Evolutionary conservation across 1,140 invertebrate genomes (phyloP).

Genomic region (Bursaphelenchus mucronatus): DNA sequence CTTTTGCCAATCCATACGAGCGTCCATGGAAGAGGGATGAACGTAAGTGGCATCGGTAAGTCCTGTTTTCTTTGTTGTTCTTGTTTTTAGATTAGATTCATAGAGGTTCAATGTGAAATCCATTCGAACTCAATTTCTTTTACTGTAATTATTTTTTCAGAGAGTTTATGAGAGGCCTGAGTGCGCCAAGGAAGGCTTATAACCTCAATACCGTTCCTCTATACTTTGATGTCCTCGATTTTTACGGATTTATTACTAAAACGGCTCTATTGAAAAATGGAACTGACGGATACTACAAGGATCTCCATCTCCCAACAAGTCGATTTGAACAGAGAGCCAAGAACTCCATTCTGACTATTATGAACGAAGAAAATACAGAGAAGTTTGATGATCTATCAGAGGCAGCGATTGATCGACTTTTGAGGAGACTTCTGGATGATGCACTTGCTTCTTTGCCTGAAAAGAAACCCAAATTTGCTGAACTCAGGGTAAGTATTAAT

Average conservation of each 20-base stretch:
- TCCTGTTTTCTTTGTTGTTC: constrained; percentile 9
- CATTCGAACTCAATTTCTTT: constrained; percentile 10
- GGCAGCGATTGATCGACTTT: constrained; percentile 23
- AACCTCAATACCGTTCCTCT: constrained; percentile 37
- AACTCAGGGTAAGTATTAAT: constrained; percentile 25
- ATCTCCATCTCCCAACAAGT: not conserved
- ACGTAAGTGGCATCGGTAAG: constrained; percentile 54
- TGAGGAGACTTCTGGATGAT: constrained; percentile 47
- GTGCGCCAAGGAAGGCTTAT: constrained; percentile 51
- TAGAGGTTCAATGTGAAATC: not conserved
- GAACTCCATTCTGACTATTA: constrained; percentile 25
- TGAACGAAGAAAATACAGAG: constrained; percentile 26
- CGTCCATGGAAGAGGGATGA: constrained; percentile 48
- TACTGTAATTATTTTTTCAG: constrained; percentile 37
- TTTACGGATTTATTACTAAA: constrained; percentile 60
- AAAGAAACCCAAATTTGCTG: constrained; percentile 20
- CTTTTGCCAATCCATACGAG: constrained; percentile 59
- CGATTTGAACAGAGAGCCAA: constrained; percentile 2
- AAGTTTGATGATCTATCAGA: constrained; percentile 17
- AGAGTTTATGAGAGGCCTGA: constrained; percentile 43
- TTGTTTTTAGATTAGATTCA: constrained; percentile 11
- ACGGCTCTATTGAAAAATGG: constrained; percentile 19
- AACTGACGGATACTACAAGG: not conserved
- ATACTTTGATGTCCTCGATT: constrained; percentile 54
- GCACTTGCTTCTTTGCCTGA: constrained; percentile 44